A percentile compares a stretch with the other conserved stretches of the same genome.
These are phyloP conservation scores for Agrotis exclamationis DNA, from an alignment of 2,888 invertebrate genomes.

Conservation along the genomic window DNA sequence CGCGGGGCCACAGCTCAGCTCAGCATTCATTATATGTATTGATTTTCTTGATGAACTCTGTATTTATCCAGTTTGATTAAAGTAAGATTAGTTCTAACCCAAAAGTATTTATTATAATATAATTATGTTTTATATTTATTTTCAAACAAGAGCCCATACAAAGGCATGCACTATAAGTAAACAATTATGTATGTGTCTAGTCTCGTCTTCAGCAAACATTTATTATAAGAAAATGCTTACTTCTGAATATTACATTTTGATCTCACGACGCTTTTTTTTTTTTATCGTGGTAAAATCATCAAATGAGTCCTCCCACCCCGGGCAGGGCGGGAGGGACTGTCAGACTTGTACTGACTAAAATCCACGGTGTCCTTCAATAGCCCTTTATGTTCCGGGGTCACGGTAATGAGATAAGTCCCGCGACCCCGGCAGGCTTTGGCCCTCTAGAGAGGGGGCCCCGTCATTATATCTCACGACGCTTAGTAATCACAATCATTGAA, in stretches of 20 bases:
- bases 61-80: background rate
- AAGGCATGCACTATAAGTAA: background rate
- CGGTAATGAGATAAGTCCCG: too few relatives aligned
- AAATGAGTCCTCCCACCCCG: too few relatives aligned
- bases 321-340: too few relatives aligned
- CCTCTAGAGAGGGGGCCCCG: too few relatives aligned
- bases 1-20: too few relatives aligned
- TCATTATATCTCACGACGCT: background rate
- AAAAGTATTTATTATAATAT: too few relatives aligned
- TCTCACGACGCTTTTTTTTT: background rate
- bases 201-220: background rate
- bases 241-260: background rate
- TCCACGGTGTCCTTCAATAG: too few relatives aligned
- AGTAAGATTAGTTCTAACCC: too few relatives aligned
- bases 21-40: conserved; percentile 2
- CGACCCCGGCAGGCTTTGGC: too few relatives aligned
- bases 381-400: too few relatives aligned
- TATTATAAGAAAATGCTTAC: background rate
- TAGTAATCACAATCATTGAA: conserved; percentile 1
- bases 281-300: too few relatives aligned
- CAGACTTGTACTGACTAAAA: too few relatives aligned
- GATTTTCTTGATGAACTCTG: background rate
- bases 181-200: background rate
- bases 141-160: background rate
- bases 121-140: background rate